Conservation (phyloP, 2,113 vertebrate species). For the Misgurnus anguillicaudatus region DNA sequence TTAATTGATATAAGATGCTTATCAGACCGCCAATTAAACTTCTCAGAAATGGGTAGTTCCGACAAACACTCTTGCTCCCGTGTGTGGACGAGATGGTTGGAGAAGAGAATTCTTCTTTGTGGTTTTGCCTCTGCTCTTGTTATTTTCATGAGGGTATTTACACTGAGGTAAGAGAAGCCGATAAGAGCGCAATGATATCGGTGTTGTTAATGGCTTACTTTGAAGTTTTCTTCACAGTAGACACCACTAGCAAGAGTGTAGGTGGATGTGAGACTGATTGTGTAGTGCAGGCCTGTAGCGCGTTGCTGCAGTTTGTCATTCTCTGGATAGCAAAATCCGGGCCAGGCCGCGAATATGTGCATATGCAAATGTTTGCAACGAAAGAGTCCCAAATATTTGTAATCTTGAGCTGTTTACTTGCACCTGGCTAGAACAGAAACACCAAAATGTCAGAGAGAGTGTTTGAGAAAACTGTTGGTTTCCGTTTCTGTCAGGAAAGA, state of each 20-base stretch:
- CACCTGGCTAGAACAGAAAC: conserved; percentile 3
- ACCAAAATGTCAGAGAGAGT: neutral
- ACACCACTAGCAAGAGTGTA: conserved; percentile 13
- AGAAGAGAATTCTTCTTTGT: conserved; percentile 31
- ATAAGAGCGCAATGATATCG: conserved; percentile 9
- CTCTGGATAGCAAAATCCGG: conserved; percentile 36
- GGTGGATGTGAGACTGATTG: conserved; percentile 50
- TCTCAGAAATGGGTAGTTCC: conserved; percentile 13
- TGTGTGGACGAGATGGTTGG: conserved; percentile 21
- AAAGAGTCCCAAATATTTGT: conserved; percentile 11
- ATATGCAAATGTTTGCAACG: conserved; percentile 44
- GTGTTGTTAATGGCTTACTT: conserved; percentile 32
- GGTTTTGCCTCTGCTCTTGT: conserved; percentile 34
- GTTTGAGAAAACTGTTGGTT: neutral
- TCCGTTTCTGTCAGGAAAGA: no score
- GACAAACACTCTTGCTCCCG: neutral
- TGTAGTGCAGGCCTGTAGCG: conserved; percentile 42
- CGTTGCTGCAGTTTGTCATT: conserved; percentile 20
- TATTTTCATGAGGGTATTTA: conserved; percentile 36
- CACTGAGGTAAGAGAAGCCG: conserved; percentile 24
- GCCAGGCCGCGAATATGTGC: conserved; percentile 30
- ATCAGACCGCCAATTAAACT: neutral
- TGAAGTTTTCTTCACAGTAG: conserved; percentile 30
- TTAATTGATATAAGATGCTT: conserved; percentile 14
- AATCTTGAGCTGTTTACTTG: neutral